Conservation (phyloP, 1,140 invertebrate species). For the Atopsyche davidsoni region DNA sequence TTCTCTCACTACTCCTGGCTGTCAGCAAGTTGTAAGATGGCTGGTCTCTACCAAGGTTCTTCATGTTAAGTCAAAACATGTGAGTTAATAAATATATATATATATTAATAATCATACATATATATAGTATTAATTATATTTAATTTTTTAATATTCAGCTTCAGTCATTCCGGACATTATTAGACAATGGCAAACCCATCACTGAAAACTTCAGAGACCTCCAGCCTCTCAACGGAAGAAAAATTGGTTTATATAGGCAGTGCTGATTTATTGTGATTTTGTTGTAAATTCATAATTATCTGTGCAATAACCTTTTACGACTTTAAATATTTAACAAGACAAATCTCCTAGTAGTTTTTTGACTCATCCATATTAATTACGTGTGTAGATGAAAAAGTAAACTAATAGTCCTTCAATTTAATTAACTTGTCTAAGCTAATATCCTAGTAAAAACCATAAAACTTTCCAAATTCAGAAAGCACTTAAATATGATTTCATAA, state of each 20-base stretch:
- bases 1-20: constrained; percentile 70
- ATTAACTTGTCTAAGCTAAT: too few relatives aligned
- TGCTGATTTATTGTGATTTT: too few relatives aligned
- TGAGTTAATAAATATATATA: constrained; percentile 4
- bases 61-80: background rate
- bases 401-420: too few relatives aligned
- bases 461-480: too few relatives aligned
- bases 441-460: too few relatives aligned
- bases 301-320: background rate
- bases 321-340: too few relatives aligned
- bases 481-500: too few relatives aligned
- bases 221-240: constrained; percentile 11
- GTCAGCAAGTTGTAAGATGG: constrained; percentile 70
- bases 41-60: constrained; percentile 36
- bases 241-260: too few relatives aligned
- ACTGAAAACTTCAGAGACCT: constrained; percentile 5
- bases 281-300: background rate
- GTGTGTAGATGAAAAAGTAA: too few relatives aligned
- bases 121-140: background rate
- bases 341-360: too few relatives aligned
- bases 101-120: background rate
- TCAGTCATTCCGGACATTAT: constrained; percentile 2
- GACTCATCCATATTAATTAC: too few relatives aligned
- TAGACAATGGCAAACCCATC: constrained; percentile 2
- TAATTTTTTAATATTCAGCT: constrained; percentile 6